Base-by-base conservation (phyloP, 1,140 invertebrate genomes). In the Aricia agestis region DNA sequence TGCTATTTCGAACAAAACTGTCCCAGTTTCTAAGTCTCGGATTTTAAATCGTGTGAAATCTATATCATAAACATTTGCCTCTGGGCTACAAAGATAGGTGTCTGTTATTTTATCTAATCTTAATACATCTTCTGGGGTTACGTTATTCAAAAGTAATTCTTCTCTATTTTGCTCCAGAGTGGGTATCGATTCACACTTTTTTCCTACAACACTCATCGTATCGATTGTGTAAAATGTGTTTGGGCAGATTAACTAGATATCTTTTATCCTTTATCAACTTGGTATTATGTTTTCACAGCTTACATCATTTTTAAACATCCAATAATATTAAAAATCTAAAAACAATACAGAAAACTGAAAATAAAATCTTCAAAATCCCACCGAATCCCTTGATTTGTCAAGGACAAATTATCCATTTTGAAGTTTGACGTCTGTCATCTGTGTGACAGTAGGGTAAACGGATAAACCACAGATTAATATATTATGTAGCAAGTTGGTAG, bases 1-100 rank as follows among this genome's bases (percentile, higher is more conserved):
- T 6, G 97, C 97, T 72, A 99, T 99, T 93, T 99, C 98, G 93
- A 99, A 99, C 25, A 99, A 92, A 58, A 98, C 95, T 7, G 95
- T 96, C 19, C 97, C 97, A 73, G 96, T 97, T 81, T 99, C 98
- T 84, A 99, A 93, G 90, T 99, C 98, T 70, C 98, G 93, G 74
- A 99, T 98, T 93, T 99, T 98, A 90, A 99, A 99, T 76, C 97
- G 94, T 36, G 98, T 98, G 91, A 99, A 99, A 90, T 99, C 98
- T 84, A 99, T 99, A 78, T 99, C 97, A 92, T 98, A 99, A 69
- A 98, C 93, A 92, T 99, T 99, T 25, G 97, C 98, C 81, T 99
- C 97, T 18, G 97, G 96, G 72, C 96, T 95, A 86, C 98, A 99
- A 45, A 99, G 93, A 89, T 99, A 99, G 41, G 93, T 93, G 61